Evolutionary conservation across 2,888 invertebrate species (phyloP), one percentile per base, ranked within the genome.

Genomic region (Zygothrica quintamaculata): DNA sequence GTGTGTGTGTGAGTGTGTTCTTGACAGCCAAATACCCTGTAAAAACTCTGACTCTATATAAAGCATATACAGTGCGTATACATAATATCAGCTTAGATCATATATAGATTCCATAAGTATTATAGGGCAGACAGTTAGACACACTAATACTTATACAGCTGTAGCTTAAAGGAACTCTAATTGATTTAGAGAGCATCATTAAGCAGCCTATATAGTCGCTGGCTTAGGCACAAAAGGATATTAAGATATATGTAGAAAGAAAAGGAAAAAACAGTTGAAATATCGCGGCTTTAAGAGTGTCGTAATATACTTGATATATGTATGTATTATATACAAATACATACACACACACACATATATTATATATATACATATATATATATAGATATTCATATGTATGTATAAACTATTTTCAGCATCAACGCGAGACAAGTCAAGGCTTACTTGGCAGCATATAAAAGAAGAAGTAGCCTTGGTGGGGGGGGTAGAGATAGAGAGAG

Each of bases 361-460:
- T 29, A 33, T 11, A 29, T 3, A 11, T 11, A n/a, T 7, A 16
- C 2, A 25, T 31, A 22, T 48, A 40, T 44, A 12, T 18, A 26
- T n/a, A 16, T 53, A 53, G 16, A 47, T 31, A 29, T 33, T 13
- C 33, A 13, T 34, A n/a, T 18, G 29, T 36, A 0, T 31, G 11
- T 11, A 7, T 11, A 8, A 9, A 55, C 74, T 73, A 72, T 72
- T 68, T 72, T 64, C 74, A 72, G 71, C 71, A 72, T 73, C 68
- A 52, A 15, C 42, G 37, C 46, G 56, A 55, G 66, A 60, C 60
- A 72, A 72, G 74, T 72, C 71, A 72, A 72, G 71, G 71, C 62
- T 61, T 40, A 33, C 0, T 25, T 22, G 18, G 18, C 18, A 22
- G 18, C 29, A 2, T 9, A 9, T 29, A 9, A 1, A 7, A 29